Evolutionary conservation across 1,140 invertebrate species (phyloP).

Genomic region (Phymastichus coffea): DNA sequence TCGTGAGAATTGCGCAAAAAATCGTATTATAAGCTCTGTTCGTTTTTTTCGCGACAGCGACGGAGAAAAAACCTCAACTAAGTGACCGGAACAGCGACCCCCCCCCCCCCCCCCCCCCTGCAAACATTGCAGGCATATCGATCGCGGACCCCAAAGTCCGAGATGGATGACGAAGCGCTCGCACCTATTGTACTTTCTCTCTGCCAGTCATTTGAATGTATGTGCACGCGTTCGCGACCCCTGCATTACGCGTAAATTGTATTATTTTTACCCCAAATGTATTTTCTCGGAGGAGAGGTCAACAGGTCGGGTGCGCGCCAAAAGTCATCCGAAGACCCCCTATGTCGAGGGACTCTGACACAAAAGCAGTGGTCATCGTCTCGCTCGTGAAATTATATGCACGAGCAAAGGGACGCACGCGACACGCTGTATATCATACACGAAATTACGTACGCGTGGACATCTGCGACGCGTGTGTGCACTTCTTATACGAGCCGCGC

Average conservation of each 20-base stretch:
- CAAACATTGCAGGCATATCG: too few relatives aligned
- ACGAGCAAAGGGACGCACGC: neutral
- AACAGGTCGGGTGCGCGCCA: slow-evolving; percentile 51
- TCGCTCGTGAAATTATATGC: neutral
- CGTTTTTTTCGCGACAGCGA: too few relatives aligned
- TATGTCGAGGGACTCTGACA: neutral
- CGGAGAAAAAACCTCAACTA: too few relatives aligned
- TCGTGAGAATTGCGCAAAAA: too few relatives aligned
- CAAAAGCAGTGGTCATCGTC: neutral
- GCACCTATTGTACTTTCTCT: slow-evolving; percentile 1
- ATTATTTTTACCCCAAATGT: slow-evolving; percentile 60
- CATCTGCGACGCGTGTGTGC: slow-evolving; percentile 7
- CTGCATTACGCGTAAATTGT: slow-evolving; percentile 57
- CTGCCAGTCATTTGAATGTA: neutral
- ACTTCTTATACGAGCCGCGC: neutral
- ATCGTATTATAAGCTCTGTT: too few relatives aligned
- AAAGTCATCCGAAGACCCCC: slow-evolving; percentile 43
- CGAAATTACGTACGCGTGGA: neutral
- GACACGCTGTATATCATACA: neutral
- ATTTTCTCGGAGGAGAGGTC: slow-evolving; percentile 49
- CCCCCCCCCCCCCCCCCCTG: too few relatives aligned
- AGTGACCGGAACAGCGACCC: too few relatives aligned
- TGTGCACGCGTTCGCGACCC: slow-evolving; percentile 27
- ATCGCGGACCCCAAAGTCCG: too few relatives aligned
- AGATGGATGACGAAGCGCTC: too few relatives aligned